Evolutionary conservation across 2,888 invertebrate genomes (phyloP).

Genomic region (Exocentrus adspersus): DNA sequence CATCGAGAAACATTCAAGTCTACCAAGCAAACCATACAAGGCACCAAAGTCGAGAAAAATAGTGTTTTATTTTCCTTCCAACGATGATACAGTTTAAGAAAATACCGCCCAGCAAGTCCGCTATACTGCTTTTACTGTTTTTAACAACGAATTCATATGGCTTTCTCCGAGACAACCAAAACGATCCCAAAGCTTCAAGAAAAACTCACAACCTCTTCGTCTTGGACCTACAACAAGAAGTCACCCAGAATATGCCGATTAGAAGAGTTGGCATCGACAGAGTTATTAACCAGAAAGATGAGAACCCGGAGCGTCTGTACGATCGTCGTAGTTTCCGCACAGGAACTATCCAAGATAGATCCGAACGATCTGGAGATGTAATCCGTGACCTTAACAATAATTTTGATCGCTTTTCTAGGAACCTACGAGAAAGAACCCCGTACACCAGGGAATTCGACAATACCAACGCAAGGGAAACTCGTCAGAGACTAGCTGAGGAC

Average conservation of each 20-base stretch:
- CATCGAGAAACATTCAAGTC: conserved; percentile 29
- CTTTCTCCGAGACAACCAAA: conserved; percentile 26
- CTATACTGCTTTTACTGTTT: conserved; percentile 32
- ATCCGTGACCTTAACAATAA: conserved; percentile 13
- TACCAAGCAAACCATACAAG: conserved; percentile 39
- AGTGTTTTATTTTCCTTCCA: conserved; percentile 26
- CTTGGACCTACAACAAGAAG: conserved; percentile 12
- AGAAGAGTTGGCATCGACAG: conserved; percentile 8
- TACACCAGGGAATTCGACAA: neutral
- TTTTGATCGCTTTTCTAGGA: neutral
- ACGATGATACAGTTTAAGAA: conserved; percentile 37
- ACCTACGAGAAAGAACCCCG: neutral
- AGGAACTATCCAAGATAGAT: conserved; percentile 29
- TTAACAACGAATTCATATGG: conserved; percentile 32
- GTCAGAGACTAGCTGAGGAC: neutral
- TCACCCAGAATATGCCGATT: conserved; percentile 23
- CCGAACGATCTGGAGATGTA: neutral
- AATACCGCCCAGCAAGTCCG: conserved; percentile 31
- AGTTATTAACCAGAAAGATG: conserved; percentile 30
- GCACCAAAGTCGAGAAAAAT: conserved; percentile 27
- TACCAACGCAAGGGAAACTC: neutral
- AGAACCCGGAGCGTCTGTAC: conserved; percentile 34
- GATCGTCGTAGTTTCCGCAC: conserved; percentile 39
- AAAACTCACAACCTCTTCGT: conserved; percentile 7
- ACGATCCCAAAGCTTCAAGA: conserved; percentile 13